Percentiles rank a stretch among this genome's conserved stretches.
Conservation (phyloP, 2,888 invertebrate genomes). For the Cybosia mesomella region DNA sequence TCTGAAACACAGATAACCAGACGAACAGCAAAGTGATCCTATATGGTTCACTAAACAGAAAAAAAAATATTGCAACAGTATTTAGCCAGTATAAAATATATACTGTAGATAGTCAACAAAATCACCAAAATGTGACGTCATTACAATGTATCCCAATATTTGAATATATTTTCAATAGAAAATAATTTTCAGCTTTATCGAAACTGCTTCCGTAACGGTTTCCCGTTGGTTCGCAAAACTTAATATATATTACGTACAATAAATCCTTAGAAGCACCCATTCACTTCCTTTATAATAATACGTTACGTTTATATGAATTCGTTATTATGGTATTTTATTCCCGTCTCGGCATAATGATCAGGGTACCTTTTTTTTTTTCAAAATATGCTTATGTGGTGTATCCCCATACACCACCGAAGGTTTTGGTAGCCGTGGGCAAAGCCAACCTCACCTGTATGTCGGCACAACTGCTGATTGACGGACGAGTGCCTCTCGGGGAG, state of each 20-base stretch:
- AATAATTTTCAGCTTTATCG: slow-evolving; percentile 34
- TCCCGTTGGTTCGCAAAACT: slow-evolving; percentile 40
- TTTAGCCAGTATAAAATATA: too few relatives aligned
- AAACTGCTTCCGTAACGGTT: slow-evolving; percentile 32
- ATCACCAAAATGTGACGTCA: not conserved
- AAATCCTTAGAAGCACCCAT: slow-evolving; percentile 48
- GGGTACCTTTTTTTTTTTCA: slow-evolving; percentile 6
- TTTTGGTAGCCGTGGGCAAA: not conserved
- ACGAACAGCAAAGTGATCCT: too few relatives aligned
- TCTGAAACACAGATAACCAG: too few relatives aligned
- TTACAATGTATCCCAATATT: slow-evolving; percentile 7
- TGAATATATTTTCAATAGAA: slow-evolving; percentile 18
- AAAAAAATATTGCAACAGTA: too few relatives aligned
- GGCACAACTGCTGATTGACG: too few relatives aligned
- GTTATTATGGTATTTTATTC: slow-evolving; percentile 38
- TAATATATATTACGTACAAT: slow-evolving; percentile 44
- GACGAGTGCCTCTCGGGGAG: too few relatives aligned
- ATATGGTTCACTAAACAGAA: too few relatives aligned
- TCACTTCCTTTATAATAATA: slow-evolving; percentile 40
- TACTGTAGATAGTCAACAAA: not conserved
- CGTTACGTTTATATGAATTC: slow-evolving; percentile 25
- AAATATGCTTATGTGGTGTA: slow-evolving; percentile 8
- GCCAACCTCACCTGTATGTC: not conserved
- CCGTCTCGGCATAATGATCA: slow-evolving; percentile 21
- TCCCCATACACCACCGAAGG: not conserved